Percentiles rank a stretch among this genome's conserved stretches.
Evolutionary conservation across 2,797 vertebrate genomes (phyloP).

Genomic region (Acridotheres tristis): DNA sequence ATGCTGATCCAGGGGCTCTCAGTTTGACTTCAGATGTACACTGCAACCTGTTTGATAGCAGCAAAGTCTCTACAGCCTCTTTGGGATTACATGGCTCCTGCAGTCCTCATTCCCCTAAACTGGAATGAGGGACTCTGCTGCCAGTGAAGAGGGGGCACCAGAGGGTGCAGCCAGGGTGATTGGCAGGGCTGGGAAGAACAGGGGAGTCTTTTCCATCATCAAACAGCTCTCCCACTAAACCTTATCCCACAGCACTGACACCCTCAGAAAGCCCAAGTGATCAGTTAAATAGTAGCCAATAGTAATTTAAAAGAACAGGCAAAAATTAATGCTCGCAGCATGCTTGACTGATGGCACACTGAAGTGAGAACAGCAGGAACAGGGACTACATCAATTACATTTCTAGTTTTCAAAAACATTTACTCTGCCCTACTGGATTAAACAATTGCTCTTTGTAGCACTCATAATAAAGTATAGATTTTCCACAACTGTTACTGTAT

Average conservation of each 20-base stretch:
- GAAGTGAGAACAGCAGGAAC: neutral
- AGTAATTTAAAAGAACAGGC: neutral
- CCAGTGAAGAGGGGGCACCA: neutral
- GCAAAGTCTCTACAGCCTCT: neutral
- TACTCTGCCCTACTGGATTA: neutral
- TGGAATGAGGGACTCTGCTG: neutral
- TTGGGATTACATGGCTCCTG: neutral
- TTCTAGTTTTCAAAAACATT: neutral
- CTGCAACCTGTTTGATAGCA: neutral
- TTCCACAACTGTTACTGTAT: neutral
- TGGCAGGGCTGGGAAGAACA: rapidly evolving
- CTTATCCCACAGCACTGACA: neutral
- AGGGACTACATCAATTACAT: neutral
- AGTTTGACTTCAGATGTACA: neutral
- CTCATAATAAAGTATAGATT: neutral
- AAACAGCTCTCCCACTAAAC: neutral
- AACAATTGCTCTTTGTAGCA: neutral
- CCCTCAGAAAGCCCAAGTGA: neutral
- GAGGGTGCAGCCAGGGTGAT: neutral
- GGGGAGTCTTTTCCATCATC: neutral
- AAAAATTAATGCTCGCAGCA: neutral
- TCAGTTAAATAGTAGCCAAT: neutral
- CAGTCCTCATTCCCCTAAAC: neutral
- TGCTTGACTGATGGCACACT: neutral
- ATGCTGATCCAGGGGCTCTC: neutral